Base-by-base conservation (phyloP, 2,797 vertebrate genomes). In the Lepidocolaptes lacrymiger region DNA sequence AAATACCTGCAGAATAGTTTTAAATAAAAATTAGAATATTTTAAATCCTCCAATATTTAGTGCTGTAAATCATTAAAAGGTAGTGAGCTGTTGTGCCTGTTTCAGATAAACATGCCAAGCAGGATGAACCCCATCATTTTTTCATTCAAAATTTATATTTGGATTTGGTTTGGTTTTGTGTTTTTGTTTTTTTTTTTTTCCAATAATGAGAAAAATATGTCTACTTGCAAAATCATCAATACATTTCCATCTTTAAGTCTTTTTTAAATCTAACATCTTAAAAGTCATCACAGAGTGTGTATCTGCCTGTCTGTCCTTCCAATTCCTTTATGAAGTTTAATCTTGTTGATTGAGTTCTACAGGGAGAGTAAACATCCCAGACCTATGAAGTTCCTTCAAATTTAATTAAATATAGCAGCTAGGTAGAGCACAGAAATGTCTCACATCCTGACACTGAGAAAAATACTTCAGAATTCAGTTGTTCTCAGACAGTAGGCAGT, bases 321-420 rank as follows among this genome's bases (percentile, higher is more conserved):
- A 74, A 12, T 46, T 88, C 17, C 19, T 76, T 87, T 87, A 66
- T 69, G 46, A 79, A 63, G 11, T 82, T 87, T 89, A 93, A 79
- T 93, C 43, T 23, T 68, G 9, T 81, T 94, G 63, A 88, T 76
- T 67, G 64, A 78, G 30, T 27, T 88, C 39, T 66, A 41, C 21
- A 56, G 58, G 18, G 21, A 75, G 93, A 72, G 39, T 55, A 92
- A 94, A 79, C 30, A 52, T 66, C 66, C 81, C 43, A 66, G 59
- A 64, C 12, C 36, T 52, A 51, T 73, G 46, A 81, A 37, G 12
- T 59, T 89, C 21, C 28, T 82, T 44, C 28, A 76, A 26, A 52
- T 91, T 85, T 92, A 95, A 94, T 89, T 89, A 82, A 92, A 82
- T 89, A 56, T 6, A 67, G 39, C 13, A 69, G 8, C 13, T 48